A percentile compares a stretch with the other conserved stretches of the same genome.
Evolutionary conservation across 2,888 invertebrate genomes (phyloP).

Genomic region (Sarcophaga variegata): DNA sequence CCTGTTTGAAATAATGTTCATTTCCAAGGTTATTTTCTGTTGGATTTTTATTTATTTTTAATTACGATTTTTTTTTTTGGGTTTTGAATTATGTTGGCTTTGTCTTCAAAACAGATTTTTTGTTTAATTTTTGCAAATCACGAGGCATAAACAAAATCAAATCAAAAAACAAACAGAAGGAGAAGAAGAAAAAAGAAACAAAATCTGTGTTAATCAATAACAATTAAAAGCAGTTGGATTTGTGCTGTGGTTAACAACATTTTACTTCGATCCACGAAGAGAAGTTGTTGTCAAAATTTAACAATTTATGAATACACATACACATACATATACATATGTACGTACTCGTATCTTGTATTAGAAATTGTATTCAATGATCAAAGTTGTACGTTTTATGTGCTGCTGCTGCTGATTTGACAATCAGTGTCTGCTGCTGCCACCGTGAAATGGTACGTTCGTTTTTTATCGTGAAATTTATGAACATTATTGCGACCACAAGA

Average conservation of each 20-base stretch:
- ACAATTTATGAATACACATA: neutral
- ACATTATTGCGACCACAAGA: neutral
- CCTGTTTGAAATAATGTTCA: conserved; percentile 12
- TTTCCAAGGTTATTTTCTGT: conserved; percentile 42
- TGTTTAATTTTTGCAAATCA: conserved; percentile 6
- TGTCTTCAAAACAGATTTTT: neutral
- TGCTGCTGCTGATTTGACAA: neutral
- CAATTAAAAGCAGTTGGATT: neutral
- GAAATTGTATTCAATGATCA: conserved; percentile 19
- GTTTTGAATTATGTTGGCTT: neutral
- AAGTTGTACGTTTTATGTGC: conserved; percentile 15
- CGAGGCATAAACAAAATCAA: conserved; percentile 18
- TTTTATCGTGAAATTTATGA: conserved; percentile 31
- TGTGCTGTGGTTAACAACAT: neutral
- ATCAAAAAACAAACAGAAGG: neutral
- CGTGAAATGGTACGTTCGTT: conserved; percentile 8
- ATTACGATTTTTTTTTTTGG: neutral
- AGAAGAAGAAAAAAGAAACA: conserved; percentile 16
- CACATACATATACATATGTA: too few relatives aligned
- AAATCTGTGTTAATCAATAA: neutral
- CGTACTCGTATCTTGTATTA: too few relatives aligned
- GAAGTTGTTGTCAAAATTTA: neutral
- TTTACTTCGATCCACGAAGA: neutral
- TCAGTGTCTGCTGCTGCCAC: conserved; percentile 35
- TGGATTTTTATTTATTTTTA: neutral